Conservation (phyloP, 2,113 vertebrate genomes). For the Oncorhynchus clarkii region DNA sequence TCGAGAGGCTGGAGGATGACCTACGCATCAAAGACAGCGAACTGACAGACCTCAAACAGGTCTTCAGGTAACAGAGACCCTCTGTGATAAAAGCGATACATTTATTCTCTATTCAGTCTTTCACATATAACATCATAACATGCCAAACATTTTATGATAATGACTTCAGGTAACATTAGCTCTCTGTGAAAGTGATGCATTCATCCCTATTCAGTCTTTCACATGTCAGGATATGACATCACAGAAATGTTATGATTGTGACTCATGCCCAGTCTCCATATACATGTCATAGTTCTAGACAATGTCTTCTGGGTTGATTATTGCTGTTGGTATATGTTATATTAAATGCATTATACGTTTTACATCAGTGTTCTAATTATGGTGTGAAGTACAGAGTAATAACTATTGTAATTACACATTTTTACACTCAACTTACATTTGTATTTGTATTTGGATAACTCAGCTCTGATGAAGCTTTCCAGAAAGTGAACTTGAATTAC, state of each 20-base stretch:
- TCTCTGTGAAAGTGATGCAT: too few species aligned
- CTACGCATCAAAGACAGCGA: slow-evolving; percentile 85
- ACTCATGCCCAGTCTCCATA: too few species aligned
- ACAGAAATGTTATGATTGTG: too few species aligned
- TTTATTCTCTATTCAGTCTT: not conserved
- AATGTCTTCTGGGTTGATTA: too few species aligned
- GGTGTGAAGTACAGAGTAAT: not conserved
- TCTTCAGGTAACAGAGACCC: slow-evolving; percentile 80
- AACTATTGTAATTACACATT: too few species aligned
- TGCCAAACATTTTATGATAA: not conserved
- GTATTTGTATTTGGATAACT: slow-evolving; percentile 20
- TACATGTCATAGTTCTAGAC: too few species aligned
- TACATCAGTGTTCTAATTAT: too few species aligned
- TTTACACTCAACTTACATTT: not conserved
- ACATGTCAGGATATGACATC: too few species aligned
- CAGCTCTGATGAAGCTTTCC: slow-evolving; percentile 93
- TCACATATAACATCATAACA: not conserved
- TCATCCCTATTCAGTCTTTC: too few species aligned
- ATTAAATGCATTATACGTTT: too few species aligned
- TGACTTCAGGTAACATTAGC: too few species aligned
- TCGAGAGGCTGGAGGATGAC: slow-evolving; percentile 86
- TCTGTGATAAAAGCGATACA: not conserved
- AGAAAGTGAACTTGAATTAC: slow-evolving; percentile 91
- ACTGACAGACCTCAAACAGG: slow-evolving; percentile 78
- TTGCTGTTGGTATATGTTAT: too few species aligned